Conservation (phyloP, 2,113 vertebrate species). For the Penelope pileata region DNA sequence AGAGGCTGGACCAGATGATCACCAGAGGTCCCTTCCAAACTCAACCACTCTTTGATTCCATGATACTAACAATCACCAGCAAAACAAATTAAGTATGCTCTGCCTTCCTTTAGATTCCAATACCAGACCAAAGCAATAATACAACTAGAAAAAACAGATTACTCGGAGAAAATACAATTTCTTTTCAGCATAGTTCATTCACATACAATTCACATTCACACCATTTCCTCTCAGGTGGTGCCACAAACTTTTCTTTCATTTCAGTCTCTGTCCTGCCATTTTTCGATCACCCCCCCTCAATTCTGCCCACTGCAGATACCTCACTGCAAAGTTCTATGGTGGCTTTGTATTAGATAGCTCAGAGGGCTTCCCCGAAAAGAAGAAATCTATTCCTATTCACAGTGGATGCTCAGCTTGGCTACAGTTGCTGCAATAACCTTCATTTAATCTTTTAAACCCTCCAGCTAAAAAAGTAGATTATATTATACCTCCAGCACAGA, state of each 20-base stretch:
- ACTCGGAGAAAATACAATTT: not conserved
- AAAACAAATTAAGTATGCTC: not conserved
- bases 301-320: not conserved
- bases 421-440: not conserved
- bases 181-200: not conserved
- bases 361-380: fast-evolving
- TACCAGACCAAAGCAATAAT: not conserved
- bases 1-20: too few relatives aligned
- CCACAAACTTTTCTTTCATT: not conserved
- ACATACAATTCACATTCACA: not conserved
- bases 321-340: not conserved
- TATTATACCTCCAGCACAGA: not conserved
- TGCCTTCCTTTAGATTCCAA: not conserved
- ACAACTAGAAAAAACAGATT: not conserved
- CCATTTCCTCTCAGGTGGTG: not conserved
- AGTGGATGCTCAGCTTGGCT: not conserved
- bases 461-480: not conserved
- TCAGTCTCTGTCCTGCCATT: not conserved
- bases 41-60: too few relatives aligned
- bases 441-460: not conserved
- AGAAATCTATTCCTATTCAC: not conserved
- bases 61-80: not conserved
- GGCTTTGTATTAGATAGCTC: not conserved
- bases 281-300: not conserved
- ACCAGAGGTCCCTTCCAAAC: too few relatives aligned